Base-by-base conservation (phyloP, 2,797 vertebrate species). In the Moxostoma hubbsi region DNA sequence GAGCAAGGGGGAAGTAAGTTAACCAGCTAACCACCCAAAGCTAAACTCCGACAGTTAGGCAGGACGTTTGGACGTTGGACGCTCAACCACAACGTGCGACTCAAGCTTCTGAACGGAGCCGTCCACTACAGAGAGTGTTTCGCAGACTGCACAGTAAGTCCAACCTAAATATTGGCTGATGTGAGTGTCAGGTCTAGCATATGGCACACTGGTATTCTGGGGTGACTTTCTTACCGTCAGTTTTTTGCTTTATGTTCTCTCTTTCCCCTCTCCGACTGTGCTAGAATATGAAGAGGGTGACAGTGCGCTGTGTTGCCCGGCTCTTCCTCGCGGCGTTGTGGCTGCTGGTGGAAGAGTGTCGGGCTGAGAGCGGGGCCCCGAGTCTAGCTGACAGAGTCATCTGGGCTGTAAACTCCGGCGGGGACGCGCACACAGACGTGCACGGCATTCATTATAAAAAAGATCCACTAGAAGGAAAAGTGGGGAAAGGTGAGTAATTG, bases 401-500 rank as follows among this genome's bases (percentile, higher is more conserved):
- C 70, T 99, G 96, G 96, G 97, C 97, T 72, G 96, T 99, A 8
- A 99, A 99, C 68, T 92, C 96, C 7, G 97, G 97, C 46, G 97
- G 97, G 18, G 97, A 98, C 62, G 89, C 95, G 77, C 97, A 99
- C 88, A 94, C 96, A 78, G 97, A 99, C 89, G 92, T 95, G 82
- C 96, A 99, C 86, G 97, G 97, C 24, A 96, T 99, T 87, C 92
- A 97, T 86, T 99, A 94, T 92, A 96, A 94, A 89, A 97, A 97
- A 89, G 97, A 98, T 91, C 97, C 97, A 0, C 86, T 99, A 90
- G 97, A 99, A 90, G 97, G 97, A 83, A 98, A 96, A 90, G 74
- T 98, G 81, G 97, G 97, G 18, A 96, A 97, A 97, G 96, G 97
- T 98, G 92, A 95, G 94, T 89, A 8, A 4, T 9, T 98, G 92